These are phyloP conservation scores for Ephydatia muelleri DNA, from an alignment of 37 sponge, comb jelly and placozoan species.

Conservation along the genomic window DNA sequence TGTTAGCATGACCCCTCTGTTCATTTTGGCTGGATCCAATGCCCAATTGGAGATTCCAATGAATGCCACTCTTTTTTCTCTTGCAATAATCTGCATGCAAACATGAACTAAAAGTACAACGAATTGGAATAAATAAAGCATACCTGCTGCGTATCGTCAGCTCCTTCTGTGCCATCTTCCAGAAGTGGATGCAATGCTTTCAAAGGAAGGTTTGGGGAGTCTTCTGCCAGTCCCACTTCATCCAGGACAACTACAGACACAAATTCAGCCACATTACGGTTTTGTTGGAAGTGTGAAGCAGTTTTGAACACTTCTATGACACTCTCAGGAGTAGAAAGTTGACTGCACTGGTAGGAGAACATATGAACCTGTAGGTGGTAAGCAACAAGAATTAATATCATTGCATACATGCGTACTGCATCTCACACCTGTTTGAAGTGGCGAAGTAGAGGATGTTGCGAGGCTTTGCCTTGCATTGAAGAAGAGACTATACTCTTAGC, in stretches of 20 bases:
- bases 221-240: constrained; percentile 96
- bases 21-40: constrained; percentile 95
- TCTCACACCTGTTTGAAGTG: constrained; percentile 68
- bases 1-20: constrained; percentile 84
- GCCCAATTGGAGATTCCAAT: constrained; percentile 96
- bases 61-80: constrained; percentile 70
- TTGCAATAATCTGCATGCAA: constrained; percentile 28
- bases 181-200: constrained; percentile 94
- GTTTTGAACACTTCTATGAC: constrained; percentile 81
- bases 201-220: constrained; percentile 89
- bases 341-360: constrained; percentile 91
- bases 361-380: constrained; percentile 52
- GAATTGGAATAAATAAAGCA: background rate
- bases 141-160: constrained; percentile 55
- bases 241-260: constrained; percentile 91
- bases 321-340: constrained; percentile 81
- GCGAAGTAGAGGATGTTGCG: constrained; percentile 51
- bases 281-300: constrained; percentile 66
- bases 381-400: background rate
- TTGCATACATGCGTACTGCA: background rate
- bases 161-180: constrained; percentile 89
- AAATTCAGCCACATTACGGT: constrained; percentile 50
- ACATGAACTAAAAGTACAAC: background rate
- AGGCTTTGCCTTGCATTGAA: constrained; percentile 80
- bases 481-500: constrained; percentile 80